A percentile compares a stretch with the other conserved stretches of the same genome.
Evolutionary conservation across 64 coral and sea anemone species (phyloP).

Genomic region (Stichodactyla helianthus): DNA sequence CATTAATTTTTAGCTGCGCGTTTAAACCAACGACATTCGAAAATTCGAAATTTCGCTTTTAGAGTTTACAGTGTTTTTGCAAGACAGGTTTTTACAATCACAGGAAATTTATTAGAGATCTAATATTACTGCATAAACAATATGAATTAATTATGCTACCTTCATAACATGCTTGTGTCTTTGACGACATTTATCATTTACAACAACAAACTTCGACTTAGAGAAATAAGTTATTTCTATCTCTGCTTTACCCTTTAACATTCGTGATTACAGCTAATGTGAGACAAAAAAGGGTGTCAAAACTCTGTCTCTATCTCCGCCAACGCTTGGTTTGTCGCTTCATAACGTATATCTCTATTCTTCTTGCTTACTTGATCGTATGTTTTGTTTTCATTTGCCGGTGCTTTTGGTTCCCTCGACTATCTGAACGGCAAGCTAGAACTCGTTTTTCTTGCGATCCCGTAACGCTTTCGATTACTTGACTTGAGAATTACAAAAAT

Average conservation of each 20-base stretch:
- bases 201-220: not conserved
- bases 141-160: conserved; percentile 24
- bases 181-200: not conserved
- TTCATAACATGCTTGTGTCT: conserved; percentile 15
- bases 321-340: not conserved
- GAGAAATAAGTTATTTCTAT: not conserved
- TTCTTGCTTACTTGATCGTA: not conserved
- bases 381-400: conserved; percentile 29
- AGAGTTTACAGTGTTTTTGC: not conserved
- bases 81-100: not conserved
- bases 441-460: not conserved
- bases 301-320: conserved; percentile 15
- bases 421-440: not conserved
- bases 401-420: conserved; percentile 1
- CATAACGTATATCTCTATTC: conserved; percentile 4
- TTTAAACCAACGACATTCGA: not conserved
- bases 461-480: not conserved
- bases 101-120: not conserved
- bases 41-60: not conserved
- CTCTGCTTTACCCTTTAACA: not conserved
- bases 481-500: conserved; percentile 21
- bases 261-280: not conserved
- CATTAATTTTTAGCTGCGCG: not conserved
- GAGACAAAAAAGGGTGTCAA: not conserved
- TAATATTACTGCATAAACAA: not conserved